phyloP scores from a whole-genome alignment of 2,888 invertebrate species.

The Automeris io region DNA sequence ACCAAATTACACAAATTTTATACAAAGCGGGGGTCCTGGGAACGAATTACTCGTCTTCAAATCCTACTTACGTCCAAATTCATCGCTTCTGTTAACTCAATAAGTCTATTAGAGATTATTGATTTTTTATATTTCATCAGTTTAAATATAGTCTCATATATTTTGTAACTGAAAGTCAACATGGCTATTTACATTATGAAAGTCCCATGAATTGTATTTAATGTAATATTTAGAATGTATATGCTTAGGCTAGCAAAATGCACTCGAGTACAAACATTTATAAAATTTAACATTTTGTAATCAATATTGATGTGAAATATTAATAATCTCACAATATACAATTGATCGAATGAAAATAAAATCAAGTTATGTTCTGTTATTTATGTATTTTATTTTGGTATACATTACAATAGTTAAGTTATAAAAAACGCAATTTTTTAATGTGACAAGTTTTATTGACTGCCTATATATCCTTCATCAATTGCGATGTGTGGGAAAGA shows the following conservation, averaged over 20 bases:
- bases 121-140: no score
- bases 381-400: conserved; percentile 9
- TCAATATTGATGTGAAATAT: conserved; percentile 27
- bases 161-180: background rate
- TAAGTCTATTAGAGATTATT: no score
- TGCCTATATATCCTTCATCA: conserved; percentile 10
- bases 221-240: conserved; percentile 1
- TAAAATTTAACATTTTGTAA: conserved; percentile 32
- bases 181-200: background rate
- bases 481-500: conserved; percentile 7
- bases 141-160: background rate
- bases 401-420: background rate
- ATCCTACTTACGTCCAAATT: background rate
- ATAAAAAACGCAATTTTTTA: conserved; percentile 5
- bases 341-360: conserved; percentile 41
- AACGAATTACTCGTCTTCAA: background rate
- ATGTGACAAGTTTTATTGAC: conserved; percentile 6
- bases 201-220: background rate
- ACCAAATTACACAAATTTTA: background rate
- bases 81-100: background rate
- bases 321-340: conserved; percentile 42
- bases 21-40: background rate
- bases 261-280: conserved; percentile 68
- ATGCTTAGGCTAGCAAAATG: conserved; percentile 41
- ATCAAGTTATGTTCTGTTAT: conserved; percentile 66